Evolutionary conservation across 2,113 vertebrate genomes (phyloP).

Genomic region (Nothobranchius furzeri): DNA sequence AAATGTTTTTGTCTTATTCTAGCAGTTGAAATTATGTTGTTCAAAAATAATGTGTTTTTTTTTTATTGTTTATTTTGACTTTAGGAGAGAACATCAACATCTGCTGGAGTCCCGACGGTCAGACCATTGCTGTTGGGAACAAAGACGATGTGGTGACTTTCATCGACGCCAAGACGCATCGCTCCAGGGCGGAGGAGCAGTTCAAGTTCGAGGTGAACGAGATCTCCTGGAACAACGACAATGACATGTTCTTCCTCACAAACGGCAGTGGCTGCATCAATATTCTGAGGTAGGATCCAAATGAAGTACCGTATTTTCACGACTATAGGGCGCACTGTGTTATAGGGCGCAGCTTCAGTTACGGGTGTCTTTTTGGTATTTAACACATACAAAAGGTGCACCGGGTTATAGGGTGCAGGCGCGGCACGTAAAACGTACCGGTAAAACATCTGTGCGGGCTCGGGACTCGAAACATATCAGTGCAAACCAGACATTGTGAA

Average conservation of each 20-base stretch:
- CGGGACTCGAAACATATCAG: too few species aligned
- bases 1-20: too few species aligned
- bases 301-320: too few species aligned
- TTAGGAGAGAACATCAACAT: slow-evolving; percentile 98
- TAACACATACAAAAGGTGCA: too few species aligned
- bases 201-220: slow-evolving; percentile 99
- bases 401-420: too few species aligned
- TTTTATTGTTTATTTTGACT: background rate
- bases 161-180: slow-evolving; percentile 94
- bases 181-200: slow-evolving; percentile 94
- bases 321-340: too few species aligned
- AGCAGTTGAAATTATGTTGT: too few species aligned
- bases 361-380: too few species aligned
- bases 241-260: slow-evolving; percentile 98
- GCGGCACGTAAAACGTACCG: too few species aligned
- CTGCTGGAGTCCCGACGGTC: slow-evolving; percentile 97
- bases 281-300: slow-evolving; percentile 86
- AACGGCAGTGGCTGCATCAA: slow-evolving; percentile 98
- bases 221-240: slow-evolving; percentile 99
- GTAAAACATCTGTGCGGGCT: too few species aligned
- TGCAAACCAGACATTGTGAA: too few species aligned
- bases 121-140: slow-evolving; percentile 97
- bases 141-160: slow-evolving; percentile 99
- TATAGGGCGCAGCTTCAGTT: too few species aligned
- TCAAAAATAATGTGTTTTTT: background rate